Evolutionary conservation across 1,140 invertebrate species (phyloP).

Genomic region (Bombus sylvicola): DNA sequence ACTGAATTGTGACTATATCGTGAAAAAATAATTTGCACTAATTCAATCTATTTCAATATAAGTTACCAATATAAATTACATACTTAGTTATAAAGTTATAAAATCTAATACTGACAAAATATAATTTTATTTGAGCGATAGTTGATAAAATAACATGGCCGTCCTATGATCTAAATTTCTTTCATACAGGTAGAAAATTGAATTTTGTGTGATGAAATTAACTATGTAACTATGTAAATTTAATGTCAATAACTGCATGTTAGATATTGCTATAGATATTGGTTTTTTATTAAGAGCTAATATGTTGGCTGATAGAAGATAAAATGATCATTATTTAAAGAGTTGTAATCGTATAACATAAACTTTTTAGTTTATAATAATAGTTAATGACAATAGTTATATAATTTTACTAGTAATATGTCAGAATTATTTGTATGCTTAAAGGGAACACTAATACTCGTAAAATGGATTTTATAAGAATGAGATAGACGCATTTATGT

Average conservation of each 20-base stretch:
- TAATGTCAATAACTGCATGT: constrained; percentile 26
- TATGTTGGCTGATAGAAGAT: background rate
- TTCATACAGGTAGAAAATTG: background rate
- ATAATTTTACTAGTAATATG: background rate
- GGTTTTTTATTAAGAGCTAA: background rate
- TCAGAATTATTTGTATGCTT: background rate
- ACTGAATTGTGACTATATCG: constrained; percentile 23
- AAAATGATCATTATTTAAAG: background rate
- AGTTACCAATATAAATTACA: background rate
- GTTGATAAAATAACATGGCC: constrained; percentile 14
- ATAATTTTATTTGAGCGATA: constrained; percentile 1
- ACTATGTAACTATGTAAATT: background rate
- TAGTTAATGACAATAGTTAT: background rate
- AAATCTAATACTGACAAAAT: background rate
- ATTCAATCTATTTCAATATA: background rate
- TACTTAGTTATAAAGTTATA: background rate
- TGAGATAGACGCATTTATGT: background rate
- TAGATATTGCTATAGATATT: constrained; percentile 24
- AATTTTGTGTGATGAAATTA: constrained; percentile 1
- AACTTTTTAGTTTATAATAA: background rate
- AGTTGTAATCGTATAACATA: constrained; percentile 14
- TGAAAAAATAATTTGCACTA: constrained; percentile 1
- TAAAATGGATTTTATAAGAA: background rate
- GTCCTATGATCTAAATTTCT: constrained; percentile 34
- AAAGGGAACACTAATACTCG: constrained; percentile 9